These are phyloP conservation scores for Esox masquinongy DNA, from an alignment of 2,797 vertebrate species.

Conservation along the genomic window DNA sequence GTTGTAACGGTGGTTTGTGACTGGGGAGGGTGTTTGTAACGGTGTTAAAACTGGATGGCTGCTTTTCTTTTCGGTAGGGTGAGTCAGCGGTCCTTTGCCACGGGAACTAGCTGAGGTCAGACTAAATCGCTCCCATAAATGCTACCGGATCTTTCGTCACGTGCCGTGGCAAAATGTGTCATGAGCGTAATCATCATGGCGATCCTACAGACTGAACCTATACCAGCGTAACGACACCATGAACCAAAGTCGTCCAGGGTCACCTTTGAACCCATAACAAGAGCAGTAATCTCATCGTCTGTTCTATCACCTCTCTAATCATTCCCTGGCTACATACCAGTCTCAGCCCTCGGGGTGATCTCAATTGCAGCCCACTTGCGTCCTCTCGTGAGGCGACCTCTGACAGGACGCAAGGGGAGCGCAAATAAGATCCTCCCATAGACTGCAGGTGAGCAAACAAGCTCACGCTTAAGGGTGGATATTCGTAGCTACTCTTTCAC, in stretches of 20 bases:
- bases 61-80: background rate
- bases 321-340: background rate
- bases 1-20: no score
- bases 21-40: background rate
- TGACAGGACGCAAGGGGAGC: no score
- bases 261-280: no score
- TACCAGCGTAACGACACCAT: no score
- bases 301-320: conserved; percentile 17
- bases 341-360: background rate
- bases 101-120: background rate
- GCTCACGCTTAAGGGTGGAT: background rate
- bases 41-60: conserved; percentile 11
- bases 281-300: conserved; percentile 35
- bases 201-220: no score
- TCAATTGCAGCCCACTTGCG: no score
- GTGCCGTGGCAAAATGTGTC: no score
- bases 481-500: background rate
- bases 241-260: no score
- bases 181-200: no score
- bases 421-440: background rate
- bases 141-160: no score
- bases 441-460: background rate
- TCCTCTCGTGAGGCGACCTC: no score
- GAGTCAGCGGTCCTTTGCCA: background rate
- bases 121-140: no score